Evolutionary conservation across 2,797 vertebrate species (phyloP), one percentile per base, ranked within the genome.

Genomic region (Cynodonichthys magdalenae): DNA sequence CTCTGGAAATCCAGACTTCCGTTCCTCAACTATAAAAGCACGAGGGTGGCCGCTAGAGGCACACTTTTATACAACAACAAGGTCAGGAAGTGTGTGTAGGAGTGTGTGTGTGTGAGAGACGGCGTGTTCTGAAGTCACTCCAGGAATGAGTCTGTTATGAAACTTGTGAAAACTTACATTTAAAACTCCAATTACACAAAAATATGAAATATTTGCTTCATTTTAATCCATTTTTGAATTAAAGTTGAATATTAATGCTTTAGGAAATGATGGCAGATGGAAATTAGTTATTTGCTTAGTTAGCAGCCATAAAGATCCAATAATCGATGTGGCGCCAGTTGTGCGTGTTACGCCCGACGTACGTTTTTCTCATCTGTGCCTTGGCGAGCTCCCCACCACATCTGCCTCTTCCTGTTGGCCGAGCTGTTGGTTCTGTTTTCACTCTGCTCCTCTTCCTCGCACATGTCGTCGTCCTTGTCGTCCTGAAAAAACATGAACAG

Each of bases 291-390:
- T 52, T 60, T 57, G 29, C 36, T 4, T 53, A 50, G 39, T 70
- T 52, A 45, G 7, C n/a, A 34, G 60, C 20, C n/a, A 29, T 15
- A 59, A 31, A 20, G 28, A 34, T 39, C 29, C 29, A 42, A 1
- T 44, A 57, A 76, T 71, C 48, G 69, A 53, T 64, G 17, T 59
- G 53, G 28, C 19, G 9, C 53, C 5, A 39, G n/a, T 45, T 20
- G 3, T 59, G 53, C 48, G 59, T 53, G 1, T 74, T 34, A 20
- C 60, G 15, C 20, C 15, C 36, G 18, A 76, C 85, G 0, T 88
- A 92, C 91, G 4, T 97, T 97, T 92, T 93, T 95, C 86, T 99
- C 96, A 14, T 98, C 96, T 0, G 97, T 97, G 67, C 93, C 91
- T 72, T 94, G 96, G 61, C 92, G 95, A 15, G 94, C 92, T 12